These are phyloP conservation scores for Hirundo rustica DNA, from an alignment of 2,797 vertebrate species.

Conservation along the genomic window DNA sequence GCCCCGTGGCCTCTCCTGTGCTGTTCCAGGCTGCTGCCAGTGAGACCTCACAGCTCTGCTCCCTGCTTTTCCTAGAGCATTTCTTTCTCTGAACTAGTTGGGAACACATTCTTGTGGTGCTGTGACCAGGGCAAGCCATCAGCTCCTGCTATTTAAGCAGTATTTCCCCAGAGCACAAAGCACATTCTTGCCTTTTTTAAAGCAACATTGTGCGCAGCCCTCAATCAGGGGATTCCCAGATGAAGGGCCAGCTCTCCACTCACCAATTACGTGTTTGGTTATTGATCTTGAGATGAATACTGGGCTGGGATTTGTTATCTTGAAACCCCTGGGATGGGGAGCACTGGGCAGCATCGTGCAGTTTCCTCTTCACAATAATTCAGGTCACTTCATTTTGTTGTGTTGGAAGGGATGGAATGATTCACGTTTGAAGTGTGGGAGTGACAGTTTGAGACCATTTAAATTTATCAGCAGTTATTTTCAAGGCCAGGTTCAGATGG, in stretches of 20 bases:
- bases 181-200: not conserved
- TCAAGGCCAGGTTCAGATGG: not conserved
- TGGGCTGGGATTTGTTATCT: not conserved
- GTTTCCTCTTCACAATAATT: not conserved
- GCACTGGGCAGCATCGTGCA: accelerated
- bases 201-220: not conserved
- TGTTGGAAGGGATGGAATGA: not conserved
- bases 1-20: not conserved
- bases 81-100: not conserved
- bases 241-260: not conserved
- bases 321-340: not conserved
- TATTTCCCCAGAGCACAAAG: conserved; percentile 41
- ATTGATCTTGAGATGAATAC: not conserved
- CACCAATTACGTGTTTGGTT: accelerated
- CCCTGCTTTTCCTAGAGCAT: not conserved
- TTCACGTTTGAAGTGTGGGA: accelerated
- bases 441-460: not conserved
- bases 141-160: conserved; percentile 13
- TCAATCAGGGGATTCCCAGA: not conserved
- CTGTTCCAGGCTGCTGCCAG: not conserved
- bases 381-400: not conserved
- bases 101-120: conserved; percentile 21
- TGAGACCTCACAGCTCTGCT: not conserved
- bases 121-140: conserved; percentile 18
- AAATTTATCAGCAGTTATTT: not conserved